Conservation (phyloP, 1,140 invertebrate genomes). For the Drosophila carrolli region DNA sequence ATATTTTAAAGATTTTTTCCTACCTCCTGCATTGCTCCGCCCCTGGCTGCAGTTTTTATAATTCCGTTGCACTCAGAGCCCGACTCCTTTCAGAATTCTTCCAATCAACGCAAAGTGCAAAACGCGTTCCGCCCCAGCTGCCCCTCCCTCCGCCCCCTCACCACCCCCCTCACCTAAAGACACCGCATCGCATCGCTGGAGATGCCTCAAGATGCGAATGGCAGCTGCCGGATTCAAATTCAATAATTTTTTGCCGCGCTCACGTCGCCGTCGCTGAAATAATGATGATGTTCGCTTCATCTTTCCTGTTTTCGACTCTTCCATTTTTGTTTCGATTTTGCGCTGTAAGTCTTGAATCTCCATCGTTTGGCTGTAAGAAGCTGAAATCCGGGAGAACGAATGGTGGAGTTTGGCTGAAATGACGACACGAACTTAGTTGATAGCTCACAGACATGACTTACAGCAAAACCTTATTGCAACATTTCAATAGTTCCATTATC, state of each 20-base stretch:
- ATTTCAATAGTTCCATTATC: conserved; percentile 5
- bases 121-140: conserved; percentile 35
- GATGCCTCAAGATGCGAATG: conserved; percentile 38
- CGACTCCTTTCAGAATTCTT: conserved; percentile 30
- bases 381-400: conserved; percentile 13
- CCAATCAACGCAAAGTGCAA: conserved; percentile 58
- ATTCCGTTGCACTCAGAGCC: conserved; percentile 18
- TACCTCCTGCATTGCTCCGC: conserved; percentile 11
- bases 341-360: conserved; percentile 1
- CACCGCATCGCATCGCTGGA: conserved; percentile 4
- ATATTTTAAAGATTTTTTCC: not conserved
- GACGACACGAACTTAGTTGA: conserved; percentile 38
- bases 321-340: conserved; percentile 50
- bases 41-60: conserved; percentile 30
- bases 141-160: not conserved
- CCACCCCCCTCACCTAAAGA: not conserved
- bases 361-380: conserved; percentile 3
- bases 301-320: conserved; percentile 46
- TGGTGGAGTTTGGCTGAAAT: conserved; percentile 17
- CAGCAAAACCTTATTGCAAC: not conserved
- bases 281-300: conserved; percentile 54
- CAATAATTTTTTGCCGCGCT: conserved; percentile 57
- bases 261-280: conserved; percentile 33
- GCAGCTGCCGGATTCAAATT: conserved; percentile 64
- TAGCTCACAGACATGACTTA: conserved; percentile 25